Percentiles rank a stretch among this genome's conserved stretches.
These are phyloP conservation scores for Lepilemur ruficaudatus DNA, from an alignment of 2,797 vertebrate genomes.

Conservation along the genomic window DNA sequence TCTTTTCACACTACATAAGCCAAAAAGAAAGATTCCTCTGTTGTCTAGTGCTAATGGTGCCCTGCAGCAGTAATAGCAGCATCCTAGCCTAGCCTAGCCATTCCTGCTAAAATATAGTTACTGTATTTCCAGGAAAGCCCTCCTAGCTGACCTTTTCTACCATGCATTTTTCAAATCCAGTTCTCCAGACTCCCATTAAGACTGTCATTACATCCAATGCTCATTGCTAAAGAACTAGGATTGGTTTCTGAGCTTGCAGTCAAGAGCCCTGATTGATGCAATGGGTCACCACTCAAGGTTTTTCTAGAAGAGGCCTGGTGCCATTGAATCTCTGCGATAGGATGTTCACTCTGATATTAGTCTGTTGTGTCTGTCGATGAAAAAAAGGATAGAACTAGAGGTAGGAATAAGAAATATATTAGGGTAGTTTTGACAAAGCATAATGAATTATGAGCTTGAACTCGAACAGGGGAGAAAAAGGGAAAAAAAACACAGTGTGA, in stretches of 20 bases:
- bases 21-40: background rate
- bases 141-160: background rate
- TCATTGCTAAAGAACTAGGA: constrained; percentile 11
- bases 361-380: background rate
- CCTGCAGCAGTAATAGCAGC: background rate
- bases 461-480: background rate
- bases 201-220: constrained; percentile 50
- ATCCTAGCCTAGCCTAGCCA: background rate
- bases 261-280: background rate
- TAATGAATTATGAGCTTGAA: background rate
- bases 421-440: background rate
- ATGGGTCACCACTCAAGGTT: background rate
- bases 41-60: background rate
- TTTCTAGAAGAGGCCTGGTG: background rate
- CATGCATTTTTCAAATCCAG: constrained; percentile 52
- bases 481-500: background rate
- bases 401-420: constrained; percentile 7
- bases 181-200: constrained; percentile 39
- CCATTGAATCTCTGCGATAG: background rate
- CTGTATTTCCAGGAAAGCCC: constrained; percentile 26
- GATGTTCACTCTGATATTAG: background rate
- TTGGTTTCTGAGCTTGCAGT: constrained; percentile 36
- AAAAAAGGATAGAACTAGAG: background rate
- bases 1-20: background rate
- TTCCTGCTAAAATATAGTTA: constrained; percentile 44